Evolutionary conservation across 2,113 vertebrate genomes (phyloP), one percentile per base, ranked within the genome.

Genomic region (Origma solitaria): DNA sequence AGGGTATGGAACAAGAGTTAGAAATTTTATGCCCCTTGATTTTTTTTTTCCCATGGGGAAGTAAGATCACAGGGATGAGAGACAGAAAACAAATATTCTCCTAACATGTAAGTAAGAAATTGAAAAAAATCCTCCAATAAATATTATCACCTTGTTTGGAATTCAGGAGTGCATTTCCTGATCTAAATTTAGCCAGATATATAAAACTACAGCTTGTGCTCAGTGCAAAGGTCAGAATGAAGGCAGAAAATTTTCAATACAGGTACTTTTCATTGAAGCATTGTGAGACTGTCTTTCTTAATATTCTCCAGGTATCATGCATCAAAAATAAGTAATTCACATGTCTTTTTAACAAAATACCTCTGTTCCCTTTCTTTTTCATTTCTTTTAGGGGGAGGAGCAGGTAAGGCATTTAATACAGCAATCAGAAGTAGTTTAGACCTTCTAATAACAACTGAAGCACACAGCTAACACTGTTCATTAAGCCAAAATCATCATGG

Each of bases 331-430:
- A 87, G 10, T 56, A 65, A 92, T 45, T 57, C 14, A 82, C 24
- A 40, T 40, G 1, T 1, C 25, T 35, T 80, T 90, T 78, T 61
- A 57, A 50, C 15, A 81, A 49, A 70, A 30, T 19, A 15, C 7
- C 3, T 38, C 3, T 10, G 6, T 47, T 33, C 14, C 19, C 6
- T 23, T 22, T 10, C 7, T 17, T 27, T 38, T 38, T 24, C 17
- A 18, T n/a, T 28, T 15, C 9, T 28, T 23, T 44, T 5, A 1
- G 1, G 1, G 3, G 2, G 9, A 2, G 11, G 10, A 18, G 8
- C 7, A 37, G 22, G 15, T 22, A 65, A 58, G 44, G 4, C 19
- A 73, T 73, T 51, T 58, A 33, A 57, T 42, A 45, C 9, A 50
- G 5, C 10, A 62, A 28, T 38, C 24, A 86, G 86, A 66, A 77